phyloP scores from a whole-genome alignment of 2,113 vertebrate genomes.

The Burhinus bistriatus region DNA sequence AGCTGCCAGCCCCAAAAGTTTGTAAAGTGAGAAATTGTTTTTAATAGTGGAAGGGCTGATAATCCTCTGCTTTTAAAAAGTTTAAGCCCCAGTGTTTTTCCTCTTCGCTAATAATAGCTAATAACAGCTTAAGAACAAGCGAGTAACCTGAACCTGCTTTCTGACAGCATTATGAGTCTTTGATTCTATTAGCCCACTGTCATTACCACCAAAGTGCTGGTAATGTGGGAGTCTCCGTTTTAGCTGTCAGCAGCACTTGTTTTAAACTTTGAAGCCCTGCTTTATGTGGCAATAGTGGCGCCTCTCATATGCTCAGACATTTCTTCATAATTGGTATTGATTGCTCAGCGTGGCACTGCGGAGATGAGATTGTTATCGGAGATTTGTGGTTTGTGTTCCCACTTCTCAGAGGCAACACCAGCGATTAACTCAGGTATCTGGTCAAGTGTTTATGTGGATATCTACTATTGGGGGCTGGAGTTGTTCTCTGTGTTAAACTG shows the following conservation, averaged over 20 bases:
- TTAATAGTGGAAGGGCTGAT: conserved; percentile 61
- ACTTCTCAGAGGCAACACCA: background rate
- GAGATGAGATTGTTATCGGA: background rate
- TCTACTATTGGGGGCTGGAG: background rate
- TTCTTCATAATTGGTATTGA: conserved; percentile 35
- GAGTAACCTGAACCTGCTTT: conserved; percentile 61
- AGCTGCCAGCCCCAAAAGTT: conserved; percentile 65
- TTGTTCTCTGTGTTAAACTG: background rate
- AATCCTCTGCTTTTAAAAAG: conserved; percentile 66
- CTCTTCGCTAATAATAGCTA: conserved; percentile 60
- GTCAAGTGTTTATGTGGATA: background rate
- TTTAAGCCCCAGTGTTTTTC: conserved; percentile 56
- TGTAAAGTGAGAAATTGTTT: conserved; percentile 69
- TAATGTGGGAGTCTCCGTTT: conserved; percentile 37
- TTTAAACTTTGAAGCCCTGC: conserved; percentile 41
- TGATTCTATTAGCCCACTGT: conserved; percentile 61
- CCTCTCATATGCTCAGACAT: background rate
- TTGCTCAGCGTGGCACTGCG: background rate
- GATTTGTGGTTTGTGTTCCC: conserved; percentile 3
- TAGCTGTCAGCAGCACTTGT: conserved; percentile 54
- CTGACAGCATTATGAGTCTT: conserved; percentile 50
- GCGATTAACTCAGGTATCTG: background rate
- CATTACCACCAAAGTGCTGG: conserved; percentile 53
- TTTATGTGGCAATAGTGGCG: conserved; percentile 7
- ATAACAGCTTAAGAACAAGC: conserved; percentile 56